A percentile compares a stretch with the other conserved stretches of the same genome.
These are phyloP conservation scores for Dioctria rufipes DNA, from an alignment of 2,888 invertebrate species.

Conservation along the genomic window DNA sequence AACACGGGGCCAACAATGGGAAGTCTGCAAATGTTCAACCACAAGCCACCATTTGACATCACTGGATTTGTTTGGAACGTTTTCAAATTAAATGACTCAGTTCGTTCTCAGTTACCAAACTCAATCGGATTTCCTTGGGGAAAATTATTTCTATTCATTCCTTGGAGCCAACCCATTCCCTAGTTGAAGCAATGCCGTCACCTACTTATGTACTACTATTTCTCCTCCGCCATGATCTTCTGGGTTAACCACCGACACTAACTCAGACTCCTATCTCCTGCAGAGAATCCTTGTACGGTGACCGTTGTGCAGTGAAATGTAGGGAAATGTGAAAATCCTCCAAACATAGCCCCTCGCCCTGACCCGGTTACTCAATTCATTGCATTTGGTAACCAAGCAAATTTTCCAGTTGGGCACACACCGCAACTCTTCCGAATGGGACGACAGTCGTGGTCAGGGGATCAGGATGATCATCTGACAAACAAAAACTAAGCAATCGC, in stretches of 20 bases:
- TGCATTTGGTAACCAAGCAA: conserved; percentile 55
- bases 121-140: conserved; percentile 45
- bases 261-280: conserved; percentile 17
- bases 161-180: conserved; percentile 7
- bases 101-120: conserved; percentile 42
- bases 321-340: conserved; percentile 53
- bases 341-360: background rate
- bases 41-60: conserved; percentile 49
- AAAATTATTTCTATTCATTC: conserved; percentile 15
- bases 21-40: conserved; percentile 42
- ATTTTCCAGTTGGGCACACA: conserved; percentile 55
- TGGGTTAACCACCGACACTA: conserved; percentile 50
- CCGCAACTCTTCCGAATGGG: conserved; percentile 46
- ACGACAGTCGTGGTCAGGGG: conserved; percentile 34
- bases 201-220: conserved; percentile 36
- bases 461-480: conserved; percentile 41
- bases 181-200: conserved; percentile 34
- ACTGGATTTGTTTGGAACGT: conserved; percentile 44
- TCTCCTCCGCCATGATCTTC: conserved; percentile 49
- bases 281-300: conserved; percentile 3
- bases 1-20: conserved; percentile 4
- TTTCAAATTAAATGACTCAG: conserved; percentile 50
- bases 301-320: conserved; percentile 35
- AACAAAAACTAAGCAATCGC: conserved; percentile 49
- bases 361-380: conserved; percentile 42